These are phyloP conservation scores for Trichonephila clavata DNA, from an alignment of 1,140 invertebrate species.

Conservation along the genomic window DNA sequence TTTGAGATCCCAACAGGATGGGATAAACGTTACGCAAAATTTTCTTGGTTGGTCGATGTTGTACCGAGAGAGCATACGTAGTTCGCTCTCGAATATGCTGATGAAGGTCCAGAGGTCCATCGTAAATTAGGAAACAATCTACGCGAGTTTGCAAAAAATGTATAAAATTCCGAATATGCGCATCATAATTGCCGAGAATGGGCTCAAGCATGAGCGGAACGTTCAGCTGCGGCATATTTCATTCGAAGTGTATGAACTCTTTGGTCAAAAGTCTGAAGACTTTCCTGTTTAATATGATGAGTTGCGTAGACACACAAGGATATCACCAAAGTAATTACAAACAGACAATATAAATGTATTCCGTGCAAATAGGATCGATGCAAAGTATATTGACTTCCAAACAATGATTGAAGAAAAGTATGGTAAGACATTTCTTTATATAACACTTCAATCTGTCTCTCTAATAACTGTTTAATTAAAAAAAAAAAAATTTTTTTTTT, in stretches of 20 bases:
- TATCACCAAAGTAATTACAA: neutral
- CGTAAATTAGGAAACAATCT: neutral
- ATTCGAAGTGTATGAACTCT: neutral
- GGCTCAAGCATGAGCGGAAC: neutral
- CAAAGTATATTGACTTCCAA: neutral
- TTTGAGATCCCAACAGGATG: conserved; percentile 4
- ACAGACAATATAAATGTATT: conserved; percentile 44
- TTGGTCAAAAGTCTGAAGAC: neutral
- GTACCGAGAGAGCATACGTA: neutral
- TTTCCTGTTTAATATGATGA: neutral
- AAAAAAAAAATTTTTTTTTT: neutral
- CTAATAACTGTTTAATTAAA: too few species aligned
- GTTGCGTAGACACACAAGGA: neutral
- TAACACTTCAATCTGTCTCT: neutral
- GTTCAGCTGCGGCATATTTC: conserved; percentile 10
- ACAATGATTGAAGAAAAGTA: neutral
- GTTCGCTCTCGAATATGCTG: neutral
- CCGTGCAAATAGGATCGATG: conserved; percentile 3
- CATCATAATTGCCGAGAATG: conserved; percentile 7
- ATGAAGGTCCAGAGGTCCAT: neutral
- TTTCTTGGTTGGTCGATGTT: neutral
- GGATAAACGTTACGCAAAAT: neutral
- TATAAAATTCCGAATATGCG: neutral
- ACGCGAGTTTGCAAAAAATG: neutral
- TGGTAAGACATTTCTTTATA: neutral